A percentile compares a stretch with the other conserved stretches of the same genome.
phyloP scores from a whole-genome alignment of 2,888 invertebrate genomes.

The Pollenia amentaria region DNA sequence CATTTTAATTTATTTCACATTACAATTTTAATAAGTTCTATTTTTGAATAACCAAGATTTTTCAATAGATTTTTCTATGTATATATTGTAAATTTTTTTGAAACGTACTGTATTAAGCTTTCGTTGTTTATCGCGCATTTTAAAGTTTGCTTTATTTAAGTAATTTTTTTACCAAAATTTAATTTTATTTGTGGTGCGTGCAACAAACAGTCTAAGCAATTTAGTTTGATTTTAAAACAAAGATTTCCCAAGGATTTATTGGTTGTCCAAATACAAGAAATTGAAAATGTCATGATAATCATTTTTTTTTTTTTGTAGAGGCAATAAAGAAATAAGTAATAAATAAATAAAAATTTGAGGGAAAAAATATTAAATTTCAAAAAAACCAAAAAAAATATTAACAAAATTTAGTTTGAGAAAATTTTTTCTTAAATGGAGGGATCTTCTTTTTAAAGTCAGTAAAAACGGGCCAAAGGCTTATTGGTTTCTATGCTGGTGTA shows the following conservation, averaged over 20 bases:
- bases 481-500: no score
- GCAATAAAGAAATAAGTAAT: constrained; percentile 49
- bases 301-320: constrained; percentile 62
- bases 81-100: no score
- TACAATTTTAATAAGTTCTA: no score
- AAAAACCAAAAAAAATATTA: neutral
- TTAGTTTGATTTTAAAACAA: constrained; percentile 73
- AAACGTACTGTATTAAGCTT: no score
- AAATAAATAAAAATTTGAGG: constrained; percentile 10
- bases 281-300: constrained; percentile 74
- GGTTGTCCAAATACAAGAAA: constrained; percentile 74
- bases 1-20: no score
- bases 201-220: constrained; percentile 73
- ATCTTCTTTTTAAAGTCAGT: neutral
- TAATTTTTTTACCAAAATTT: neutral
- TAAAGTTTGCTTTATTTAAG: neutral
- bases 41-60: no score
- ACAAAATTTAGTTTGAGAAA: neutral
- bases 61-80: no score
- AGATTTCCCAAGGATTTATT: constrained; percentile 74
- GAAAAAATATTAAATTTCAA: neutral
- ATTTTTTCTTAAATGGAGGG: neutral
- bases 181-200: constrained; percentile 68
- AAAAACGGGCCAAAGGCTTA: no score
- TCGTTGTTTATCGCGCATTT: neutral